Conservation (phyloP, 2,113 vertebrate genomes). For the Nesoenas mayeri region DNA sequence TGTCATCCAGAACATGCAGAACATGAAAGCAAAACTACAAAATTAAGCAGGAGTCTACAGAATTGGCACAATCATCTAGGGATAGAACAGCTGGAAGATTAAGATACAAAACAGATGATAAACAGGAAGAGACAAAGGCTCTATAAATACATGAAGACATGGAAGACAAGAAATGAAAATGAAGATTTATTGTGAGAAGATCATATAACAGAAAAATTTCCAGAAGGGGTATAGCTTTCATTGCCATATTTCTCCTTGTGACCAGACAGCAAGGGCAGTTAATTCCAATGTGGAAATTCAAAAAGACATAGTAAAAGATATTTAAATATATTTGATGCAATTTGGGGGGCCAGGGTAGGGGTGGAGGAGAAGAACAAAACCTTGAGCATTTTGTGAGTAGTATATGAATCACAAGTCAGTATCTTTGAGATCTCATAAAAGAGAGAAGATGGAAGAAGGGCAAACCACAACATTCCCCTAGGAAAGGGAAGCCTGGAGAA, state of each 20-base stretch:
- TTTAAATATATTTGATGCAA: neutral
- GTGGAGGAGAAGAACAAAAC: neutral
- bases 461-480: neutral
- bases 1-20: neutral
- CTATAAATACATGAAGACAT: neutral
- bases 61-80: neutral
- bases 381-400: neutral
- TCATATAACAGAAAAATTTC: neutral
- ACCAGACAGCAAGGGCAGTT: neutral
- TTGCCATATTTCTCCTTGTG: neutral
- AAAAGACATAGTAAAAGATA: neutral
- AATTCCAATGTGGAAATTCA: neutral
- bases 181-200: neutral
- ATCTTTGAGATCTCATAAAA: neutral
- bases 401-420: neutral
- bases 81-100: neutral
- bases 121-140: neutral
- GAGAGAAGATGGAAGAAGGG: neutral
- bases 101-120: neutral
- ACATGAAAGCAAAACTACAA: neutral
- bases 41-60: neutral
- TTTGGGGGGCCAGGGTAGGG: neutral
- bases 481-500: neutral
- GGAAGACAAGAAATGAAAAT: neutral
- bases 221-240: neutral